Conservation (phyloP, 2,888 invertebrate genomes). For the Taphrorychus bicolor region DNA sequence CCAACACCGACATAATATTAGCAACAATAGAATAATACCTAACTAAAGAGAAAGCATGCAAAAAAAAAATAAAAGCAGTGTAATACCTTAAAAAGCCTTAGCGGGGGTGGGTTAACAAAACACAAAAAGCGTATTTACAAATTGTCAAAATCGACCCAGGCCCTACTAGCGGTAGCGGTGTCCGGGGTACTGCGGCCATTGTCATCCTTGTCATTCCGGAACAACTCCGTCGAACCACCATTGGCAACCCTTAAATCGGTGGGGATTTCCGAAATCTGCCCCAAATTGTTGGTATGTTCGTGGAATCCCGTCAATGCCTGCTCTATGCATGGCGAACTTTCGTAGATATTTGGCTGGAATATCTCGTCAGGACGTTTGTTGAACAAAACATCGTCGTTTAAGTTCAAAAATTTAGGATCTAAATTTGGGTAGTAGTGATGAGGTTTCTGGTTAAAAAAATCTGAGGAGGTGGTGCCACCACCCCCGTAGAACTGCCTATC, state of each 20-base stretch:
- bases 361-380: conserved; percentile 45
- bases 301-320: neutral
- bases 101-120: conserved; percentile 42
- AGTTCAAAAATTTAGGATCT: conserved; percentile 41
- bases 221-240: conserved; percentile 36
- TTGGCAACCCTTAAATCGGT: conserved; percentile 34
- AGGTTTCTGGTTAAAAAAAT: conserved; percentile 35
- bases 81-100: conserved; percentile 38
- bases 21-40: neutral
- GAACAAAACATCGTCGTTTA: conserved; percentile 38
- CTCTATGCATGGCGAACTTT: conserved; percentile 21
- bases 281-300: neutral
- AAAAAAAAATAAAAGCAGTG: conserved; percentile 1
- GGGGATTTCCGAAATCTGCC: neutral
- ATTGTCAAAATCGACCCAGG: conserved; percentile 62
- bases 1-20: neutral
- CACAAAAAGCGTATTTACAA: conserved; percentile 59
- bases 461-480: conserved; percentile 25
- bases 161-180: conserved; percentile 44
- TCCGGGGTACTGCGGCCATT: conserved; percentile 15
- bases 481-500: conserved; percentile 27
- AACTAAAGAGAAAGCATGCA: neutral
- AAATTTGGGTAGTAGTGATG: conserved; percentile 46
- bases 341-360: conserved; percentile 41
- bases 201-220: conserved; percentile 31